A percentile compares a stretch with the other conserved stretches of the same genome.
Conservation (phyloP, 2,113 vertebrate species). For the Barnardius zonarius region DNA sequence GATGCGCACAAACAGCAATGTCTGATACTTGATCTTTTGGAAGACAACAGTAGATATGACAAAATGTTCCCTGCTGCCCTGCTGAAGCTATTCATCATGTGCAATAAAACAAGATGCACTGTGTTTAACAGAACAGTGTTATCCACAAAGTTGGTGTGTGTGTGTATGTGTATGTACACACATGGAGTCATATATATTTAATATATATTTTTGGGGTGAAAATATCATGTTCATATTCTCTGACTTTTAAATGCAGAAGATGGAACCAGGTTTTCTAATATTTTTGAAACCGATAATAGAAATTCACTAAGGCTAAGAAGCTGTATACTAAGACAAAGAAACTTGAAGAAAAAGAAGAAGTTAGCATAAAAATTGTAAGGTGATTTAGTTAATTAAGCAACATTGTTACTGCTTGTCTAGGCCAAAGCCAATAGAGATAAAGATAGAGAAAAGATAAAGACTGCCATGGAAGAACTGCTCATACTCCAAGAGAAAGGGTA, state of each 20-base stretch:
- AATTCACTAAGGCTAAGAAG: too few relatives aligned
- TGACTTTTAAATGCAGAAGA: background rate
- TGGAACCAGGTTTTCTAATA: background rate
- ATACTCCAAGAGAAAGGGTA: too few relatives aligned
- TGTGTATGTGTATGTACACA: background rate
- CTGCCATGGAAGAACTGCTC: too few relatives aligned
- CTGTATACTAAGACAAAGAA: too few relatives aligned
- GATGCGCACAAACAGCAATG: background rate
- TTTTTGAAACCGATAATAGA: background rate
- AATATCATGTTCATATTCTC: background rate
- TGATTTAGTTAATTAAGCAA: too few relatives aligned
- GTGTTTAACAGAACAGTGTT: background rate
- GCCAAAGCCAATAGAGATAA: too few relatives aligned
- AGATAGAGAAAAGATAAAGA: too few relatives aligned
- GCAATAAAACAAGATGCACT: background rate
- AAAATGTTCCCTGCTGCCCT: background rate
- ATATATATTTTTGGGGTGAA: background rate
- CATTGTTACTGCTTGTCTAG: too few relatives aligned
- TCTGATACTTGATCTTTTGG: background rate
- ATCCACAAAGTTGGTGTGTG: background rate
- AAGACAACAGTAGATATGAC: background rate
- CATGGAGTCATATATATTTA: background rate
- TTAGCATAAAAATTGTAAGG: too few relatives aligned
- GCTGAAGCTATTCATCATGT: background rate
- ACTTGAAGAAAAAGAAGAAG: too few relatives aligned